Evolutionary conservation across 2,888 invertebrate genomes (phyloP).

Genomic region (Arenicola marina): DNA sequence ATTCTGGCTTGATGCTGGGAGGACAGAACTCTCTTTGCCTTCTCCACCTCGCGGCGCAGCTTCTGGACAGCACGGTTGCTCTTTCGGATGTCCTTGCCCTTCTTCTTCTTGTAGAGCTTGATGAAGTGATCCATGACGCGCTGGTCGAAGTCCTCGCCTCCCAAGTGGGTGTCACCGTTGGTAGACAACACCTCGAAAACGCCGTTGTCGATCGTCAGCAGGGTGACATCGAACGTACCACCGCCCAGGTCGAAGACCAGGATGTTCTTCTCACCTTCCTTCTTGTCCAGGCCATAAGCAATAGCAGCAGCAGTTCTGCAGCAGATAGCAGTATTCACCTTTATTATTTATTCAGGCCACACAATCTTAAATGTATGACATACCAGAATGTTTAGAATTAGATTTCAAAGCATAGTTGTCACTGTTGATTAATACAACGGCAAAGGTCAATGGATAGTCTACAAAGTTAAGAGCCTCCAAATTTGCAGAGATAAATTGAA

Average conservation of each 20-base stretch:
- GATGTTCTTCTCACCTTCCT: slow-evolving; percentile 96
- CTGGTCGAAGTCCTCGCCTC: slow-evolving; percentile 99
- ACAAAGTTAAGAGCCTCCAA: too few species aligned
- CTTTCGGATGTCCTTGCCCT: slow-evolving; percentile 94
- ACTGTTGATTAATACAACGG: too few species aligned
- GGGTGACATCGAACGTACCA: slow-evolving; percentile 98
- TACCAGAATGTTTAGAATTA: too few species aligned
- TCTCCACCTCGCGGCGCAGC: slow-evolving; percentile 94
- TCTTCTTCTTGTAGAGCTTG: slow-evolving; percentile 98
- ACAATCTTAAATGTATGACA: too few species aligned
- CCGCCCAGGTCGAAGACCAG: slow-evolving; percentile 98
- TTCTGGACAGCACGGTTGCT: slow-evolving; percentile 94
- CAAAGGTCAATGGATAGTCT: too few species aligned
- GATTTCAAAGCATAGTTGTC: too few species aligned
- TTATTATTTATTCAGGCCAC: too few species aligned
- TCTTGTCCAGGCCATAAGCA: slow-evolving; percentile 95
- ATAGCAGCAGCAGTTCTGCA: slow-evolving; percentile 86
- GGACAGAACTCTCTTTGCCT: slow-evolving; percentile 94
- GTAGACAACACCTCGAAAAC: slow-evolving; percentile 89
- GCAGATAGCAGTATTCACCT: too few species aligned
- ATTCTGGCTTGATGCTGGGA: slow-evolving; percentile 94
- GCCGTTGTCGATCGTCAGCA: slow-evolving; percentile 97
- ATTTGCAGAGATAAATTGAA: too few species aligned
- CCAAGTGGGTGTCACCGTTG: slow-evolving; percentile 95
- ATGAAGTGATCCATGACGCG: slow-evolving; percentile 99